Evolutionary conservation across 1,140 invertebrate genomes (phyloP), one percentile per base, ranked within the genome.

Genomic region (Euglossa dilemma): DNA sequence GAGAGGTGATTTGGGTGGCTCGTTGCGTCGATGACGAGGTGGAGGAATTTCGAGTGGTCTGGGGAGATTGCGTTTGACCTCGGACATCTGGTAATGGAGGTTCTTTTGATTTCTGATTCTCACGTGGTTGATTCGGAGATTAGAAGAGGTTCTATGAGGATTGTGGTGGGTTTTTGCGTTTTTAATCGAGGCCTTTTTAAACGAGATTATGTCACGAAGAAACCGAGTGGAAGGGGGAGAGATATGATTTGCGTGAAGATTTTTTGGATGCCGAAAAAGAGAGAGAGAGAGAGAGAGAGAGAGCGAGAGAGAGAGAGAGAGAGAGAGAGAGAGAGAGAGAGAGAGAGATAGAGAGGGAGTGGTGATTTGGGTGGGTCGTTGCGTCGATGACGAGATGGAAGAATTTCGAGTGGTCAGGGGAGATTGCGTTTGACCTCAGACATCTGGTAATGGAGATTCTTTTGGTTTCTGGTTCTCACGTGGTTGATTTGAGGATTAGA

Each of bases 131-230:
- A 36, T 36, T 36, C 4, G 36, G 36, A 36, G 36, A 4, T 36
- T 36, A 36, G 36, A 4, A 36, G 4, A 4, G 36, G 36, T 2
- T 36, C 4, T 36, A 4, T 2, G 36, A 36, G 36, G 36, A 36
- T 36, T 36, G 36, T 36, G 36, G 36, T 36, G 4, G 36, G 36
- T 36, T 36, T 36, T 36, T 4, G 36, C 1, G 36, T 36, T 1
- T 36, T 36, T 80, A 80, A 80, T 80, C 78, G 66, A n/a, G 47
- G 28, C 23, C 23, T n/a, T 69, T 67, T 67, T 67, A 67, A 67
- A 43, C 64, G 45, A 20, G 56, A 63, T 72, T 18, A 18, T 43
- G 56, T 43, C 14, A 16, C 0, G 45, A n/a, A 16, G 23, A 25
- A 7, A 12, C n/a, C 12, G 36, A 8, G 14, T 25, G n/a, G 36